phyloP scores from a whole-genome alignment of 2,888 invertebrate genomes.

The Peribatodes rhomboidaria region DNA sequence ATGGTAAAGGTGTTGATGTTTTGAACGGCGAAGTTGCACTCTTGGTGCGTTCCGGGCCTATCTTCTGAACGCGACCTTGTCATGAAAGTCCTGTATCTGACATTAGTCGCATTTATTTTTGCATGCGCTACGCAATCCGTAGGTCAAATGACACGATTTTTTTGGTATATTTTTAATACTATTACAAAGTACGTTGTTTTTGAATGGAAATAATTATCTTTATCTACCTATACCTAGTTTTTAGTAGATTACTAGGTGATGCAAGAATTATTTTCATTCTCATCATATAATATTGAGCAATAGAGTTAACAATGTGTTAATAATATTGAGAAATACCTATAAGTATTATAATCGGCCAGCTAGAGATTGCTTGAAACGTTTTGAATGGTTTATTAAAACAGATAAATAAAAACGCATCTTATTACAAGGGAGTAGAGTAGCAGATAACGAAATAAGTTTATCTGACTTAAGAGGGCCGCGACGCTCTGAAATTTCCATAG shows the following conservation, averaged over 20 bases:
- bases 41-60: too few relatives aligned
- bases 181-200: not conserved
- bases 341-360: not conserved
- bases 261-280: slow-evolving; percentile 21
- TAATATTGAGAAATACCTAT: not conserved
- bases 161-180: not conserved
- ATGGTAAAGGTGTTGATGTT: too few relatives aligned
- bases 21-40: too few relatives aligned
- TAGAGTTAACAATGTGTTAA: not conserved
- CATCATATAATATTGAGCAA: slow-evolving; percentile 16
- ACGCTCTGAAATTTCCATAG: too few relatives aligned
- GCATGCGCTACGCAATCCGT: too few relatives aligned
- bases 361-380: not conserved
- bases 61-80: too few relatives aligned
- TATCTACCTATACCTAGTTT: too few relatives aligned
- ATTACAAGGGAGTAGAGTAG: not conserved
- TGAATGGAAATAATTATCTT: not conserved
- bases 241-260: slow-evolving; percentile 13
- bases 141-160: not conserved
- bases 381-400: not conserved
- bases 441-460: not conserved
- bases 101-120: too few relatives aligned
- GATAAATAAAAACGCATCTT: not conserved
- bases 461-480: too few relatives aligned
- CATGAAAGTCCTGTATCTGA: too few relatives aligned